Evolutionary conservation across 2,797 vertebrate genomes (phyloP).

Genomic region (Macroramphosus scolopax): DNA sequence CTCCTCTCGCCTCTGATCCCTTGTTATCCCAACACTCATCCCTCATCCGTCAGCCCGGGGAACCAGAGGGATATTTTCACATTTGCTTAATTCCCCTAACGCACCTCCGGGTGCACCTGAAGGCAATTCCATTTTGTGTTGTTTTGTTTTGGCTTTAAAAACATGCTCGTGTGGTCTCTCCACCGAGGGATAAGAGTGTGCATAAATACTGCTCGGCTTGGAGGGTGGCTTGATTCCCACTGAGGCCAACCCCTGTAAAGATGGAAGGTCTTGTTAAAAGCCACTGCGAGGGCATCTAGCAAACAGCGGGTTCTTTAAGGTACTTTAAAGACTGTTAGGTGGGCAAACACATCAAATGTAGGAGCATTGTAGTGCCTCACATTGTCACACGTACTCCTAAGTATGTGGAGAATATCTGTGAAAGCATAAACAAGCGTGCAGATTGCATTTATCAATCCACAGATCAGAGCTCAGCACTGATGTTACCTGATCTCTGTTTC

Average conservation of each 20-base stretch:
- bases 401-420: too few species aligned
- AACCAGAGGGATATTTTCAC: constrained; percentile 39
- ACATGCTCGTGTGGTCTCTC: constrained; percentile 15
- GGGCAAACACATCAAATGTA: too few species aligned
- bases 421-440: too few species aligned
- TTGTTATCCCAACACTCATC: constrained; percentile 59
- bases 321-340: too few species aligned
- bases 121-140: constrained; percentile 35
- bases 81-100: constrained; percentile 56
- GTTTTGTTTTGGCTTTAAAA: constrained; percentile 35
- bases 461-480: too few species aligned
- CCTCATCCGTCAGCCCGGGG: constrained; percentile 45
- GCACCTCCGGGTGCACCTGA: constrained; percentile 34
- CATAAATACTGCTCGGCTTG: constrained; percentile 15
- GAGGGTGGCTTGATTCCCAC: constrained; percentile 16
- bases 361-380: too few species aligned
- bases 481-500: neutral
- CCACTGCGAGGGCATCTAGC: too few species aligned
- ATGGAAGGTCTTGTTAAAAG: too few species aligned
- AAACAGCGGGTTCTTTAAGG: too few species aligned
- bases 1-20: constrained; percentile 51
- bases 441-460: too few species aligned
- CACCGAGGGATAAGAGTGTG: constrained; percentile 9
- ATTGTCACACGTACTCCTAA: too few species aligned
- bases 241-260: too few species aligned